Evolutionary conservation across 2,888 invertebrate genomes (phyloP).

Genomic region (Cremastobaeus sp.): DNA sequence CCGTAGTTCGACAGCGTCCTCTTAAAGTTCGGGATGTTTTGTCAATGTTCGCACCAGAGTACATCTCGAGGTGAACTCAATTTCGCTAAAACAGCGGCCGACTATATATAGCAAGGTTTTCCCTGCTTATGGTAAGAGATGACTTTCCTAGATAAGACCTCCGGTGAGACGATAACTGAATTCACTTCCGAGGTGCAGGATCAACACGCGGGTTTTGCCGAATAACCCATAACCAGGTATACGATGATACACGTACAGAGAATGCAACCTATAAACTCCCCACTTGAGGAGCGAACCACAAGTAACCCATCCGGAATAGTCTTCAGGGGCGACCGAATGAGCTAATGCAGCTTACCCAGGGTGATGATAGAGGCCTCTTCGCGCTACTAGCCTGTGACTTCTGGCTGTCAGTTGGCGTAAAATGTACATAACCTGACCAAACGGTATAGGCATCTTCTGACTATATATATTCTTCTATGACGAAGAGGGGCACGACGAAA

Average conservation of each 20-base stretch:
- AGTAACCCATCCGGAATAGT: conserved; percentile 59
- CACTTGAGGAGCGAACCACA: conserved; percentile 60
- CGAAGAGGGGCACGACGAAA: conserved; percentile 53
- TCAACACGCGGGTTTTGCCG: conserved; percentile 70
- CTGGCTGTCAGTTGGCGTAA: conserved; percentile 54
- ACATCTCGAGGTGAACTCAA: conserved; percentile 69
- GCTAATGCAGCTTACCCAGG: conserved; percentile 53
- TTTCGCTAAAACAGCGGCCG: conserved; percentile 72
- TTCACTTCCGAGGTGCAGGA: conserved; percentile 56
- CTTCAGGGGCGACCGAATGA: conserved; percentile 66
- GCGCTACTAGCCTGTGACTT: conserved; percentile 33
- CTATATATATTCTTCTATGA: conserved; percentile 56
- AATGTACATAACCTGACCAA: conserved; percentile 65
- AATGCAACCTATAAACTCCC: conserved; percentile 76
- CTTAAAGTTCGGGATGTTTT: conserved; percentile 41
- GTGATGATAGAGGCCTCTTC: conserved; percentile 44
- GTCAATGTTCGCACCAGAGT: conserved; percentile 52
- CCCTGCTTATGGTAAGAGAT: conserved; percentile 54
- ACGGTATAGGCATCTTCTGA: conserved; percentile 61
- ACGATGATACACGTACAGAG: conserved; percentile 75
- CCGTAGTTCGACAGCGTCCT: conserved; percentile 51
- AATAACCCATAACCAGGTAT: conserved; percentile 73
- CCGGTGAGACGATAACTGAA: conserved; percentile 58
- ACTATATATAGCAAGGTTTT: conserved; percentile 37
- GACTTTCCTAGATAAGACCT: conserved; percentile 46